Evolutionary conservation across 2,797 vertebrate species (phyloP).

Genomic region (Peromyscus aztecus): DNA sequence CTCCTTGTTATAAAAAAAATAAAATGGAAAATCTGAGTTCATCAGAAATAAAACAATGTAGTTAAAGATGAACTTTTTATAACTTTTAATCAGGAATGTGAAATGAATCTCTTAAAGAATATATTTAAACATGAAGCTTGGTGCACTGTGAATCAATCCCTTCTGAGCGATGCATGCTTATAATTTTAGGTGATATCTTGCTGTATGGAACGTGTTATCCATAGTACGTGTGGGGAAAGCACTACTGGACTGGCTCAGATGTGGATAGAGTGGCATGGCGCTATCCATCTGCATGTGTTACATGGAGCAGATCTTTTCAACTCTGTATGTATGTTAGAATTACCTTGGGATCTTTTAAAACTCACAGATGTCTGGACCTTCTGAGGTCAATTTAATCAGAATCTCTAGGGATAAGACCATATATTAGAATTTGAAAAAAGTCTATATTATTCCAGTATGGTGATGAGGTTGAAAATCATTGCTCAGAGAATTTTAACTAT

Average conservation of each 20-base stretch:
- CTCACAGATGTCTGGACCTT: neutral
- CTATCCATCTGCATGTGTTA: constrained; percentile 65
- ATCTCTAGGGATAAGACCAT: constrained; percentile 31
- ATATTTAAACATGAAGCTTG: neutral
- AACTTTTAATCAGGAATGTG: neutral
- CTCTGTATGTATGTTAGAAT: neutral
- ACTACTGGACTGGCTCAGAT: constrained; percentile 32
- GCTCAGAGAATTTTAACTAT: constrained; percentile 79
- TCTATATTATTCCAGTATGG: neutral
- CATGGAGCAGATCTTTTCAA: neutral
- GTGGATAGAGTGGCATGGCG: neutral
- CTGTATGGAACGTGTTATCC: neutral
- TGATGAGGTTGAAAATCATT: constrained; percentile 46
- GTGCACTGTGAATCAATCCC: neutral
- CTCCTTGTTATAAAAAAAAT: neutral
- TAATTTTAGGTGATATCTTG: neutral
- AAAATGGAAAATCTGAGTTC: neutral
- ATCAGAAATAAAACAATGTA: constrained; percentile 48
- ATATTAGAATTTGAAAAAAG: constrained; percentile 25
- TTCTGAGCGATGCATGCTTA: neutral
- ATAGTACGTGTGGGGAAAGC: neutral
- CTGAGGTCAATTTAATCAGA: neutral
- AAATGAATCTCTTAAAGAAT: neutral
- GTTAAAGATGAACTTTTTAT: neutral
- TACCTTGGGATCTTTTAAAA: constrained; percentile 22